Base-by-base conservation (phyloP, 2,113 vertebrate species). In the Condylura cristata region DNA sequence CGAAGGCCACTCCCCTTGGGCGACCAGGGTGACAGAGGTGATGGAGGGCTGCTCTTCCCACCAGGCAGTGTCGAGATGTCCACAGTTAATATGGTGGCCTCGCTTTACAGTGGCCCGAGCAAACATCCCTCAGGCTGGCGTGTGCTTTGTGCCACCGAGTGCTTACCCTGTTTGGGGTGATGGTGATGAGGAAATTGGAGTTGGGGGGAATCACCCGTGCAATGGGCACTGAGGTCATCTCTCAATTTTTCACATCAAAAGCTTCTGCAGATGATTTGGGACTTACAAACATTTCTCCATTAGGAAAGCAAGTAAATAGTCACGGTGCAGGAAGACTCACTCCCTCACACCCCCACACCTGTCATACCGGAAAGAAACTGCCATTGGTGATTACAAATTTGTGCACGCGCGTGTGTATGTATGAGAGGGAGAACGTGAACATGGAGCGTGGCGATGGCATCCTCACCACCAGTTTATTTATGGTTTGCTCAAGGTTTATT, bases 11-110 rank as follows among this genome's bases (percentile, higher is more conserved):
- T 53, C 22, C 66, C 93, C 58, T 91, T 28, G 41, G 44, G 72
- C 18, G 74, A 66, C 1, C 0, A 66, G 86, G 94, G 71, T 32
- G 68, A 66, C 0, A 0, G 78, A 22, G 41, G n/a, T 46, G 60
- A 65, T 85, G 41, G 83, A 96, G 60, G 74, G 39, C 6, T 61
- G 39, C 74, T 84, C 81, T 88, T 93, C 86, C 86, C 93, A 95
- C 81, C 22, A 95, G 78, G 58, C 72, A 93, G n/a, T 95, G 95
- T 96, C 51, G 82, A 97, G 93, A 65, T 93, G 44, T 93, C 51
- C 68, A 68, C 65, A 63, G 90, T 97, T 95, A 90, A 96, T 96
- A 89, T 26, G 65, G 82, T 76, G 39, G 48, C 34, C 71, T 72
- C 58, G n/a, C 72, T 53, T 66, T 92, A 96, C 84, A 96, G 76